Base-by-base conservation (phyloP, 1,140 invertebrate species). In the Littorina saxatilis region DNA sequence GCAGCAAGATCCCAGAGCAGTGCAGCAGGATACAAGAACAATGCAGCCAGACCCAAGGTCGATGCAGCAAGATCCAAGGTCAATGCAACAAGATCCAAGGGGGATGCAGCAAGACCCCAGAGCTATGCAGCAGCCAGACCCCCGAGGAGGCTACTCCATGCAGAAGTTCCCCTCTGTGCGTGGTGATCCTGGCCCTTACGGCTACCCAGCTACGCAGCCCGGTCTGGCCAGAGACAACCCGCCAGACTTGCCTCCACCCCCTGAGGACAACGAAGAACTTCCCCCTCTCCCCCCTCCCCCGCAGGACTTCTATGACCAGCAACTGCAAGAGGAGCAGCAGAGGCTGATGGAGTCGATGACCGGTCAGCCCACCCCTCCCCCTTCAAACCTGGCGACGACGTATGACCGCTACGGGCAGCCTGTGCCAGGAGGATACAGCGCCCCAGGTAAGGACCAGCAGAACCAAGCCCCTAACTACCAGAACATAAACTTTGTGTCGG, bases 221-320 rank as follows among this genome's bases (percentile, higher is more conserved):
- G 81, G 88, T 47, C 73, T 87, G 37, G 85, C 89, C 39, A 88
- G 86, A 35, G 88, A 89, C 32, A 81, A 88, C 20, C 87, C 90
- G 32, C 88, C 70, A 47, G 70, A 47, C 2, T 27, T 73, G 40
- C 70, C 89, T 17, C 90, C 89, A n/a, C 90, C 88, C 35, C 81
- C 83, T 1, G 55, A 73, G 47, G 86, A 85, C n/a, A 84, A 88
- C 29, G 23, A 91, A 39, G 88, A 90, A 13, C 82, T 87, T 32
- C 90, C 90, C 66, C 9, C 35, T 35, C 20, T 68, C 32, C 89
- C 89, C 47, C 88, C 88, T 11, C 91, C 89, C 66, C 90, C 88
- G 13, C 80, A 86, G 50, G 88, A 87, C 32, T 73, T 83, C 72
- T 58, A 87, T 50, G 86, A 90, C 32, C 86, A 87, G 32, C 84